phyloP scores from a whole-genome alignment of 23 tunicate species.

The Halocynthia aurantium region DNA sequence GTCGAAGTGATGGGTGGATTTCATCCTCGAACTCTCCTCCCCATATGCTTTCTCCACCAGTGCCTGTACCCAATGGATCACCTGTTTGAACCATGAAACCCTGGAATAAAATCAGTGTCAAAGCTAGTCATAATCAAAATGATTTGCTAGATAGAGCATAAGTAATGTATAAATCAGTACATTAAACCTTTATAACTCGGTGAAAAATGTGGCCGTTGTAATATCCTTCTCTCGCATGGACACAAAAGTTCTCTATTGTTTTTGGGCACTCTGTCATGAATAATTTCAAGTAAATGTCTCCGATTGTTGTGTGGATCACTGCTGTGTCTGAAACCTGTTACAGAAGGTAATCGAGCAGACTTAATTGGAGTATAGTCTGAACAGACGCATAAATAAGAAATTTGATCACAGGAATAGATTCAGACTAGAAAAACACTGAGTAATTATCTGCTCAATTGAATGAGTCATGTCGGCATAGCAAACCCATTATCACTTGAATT shows the following conservation, averaged over 20 bases:
- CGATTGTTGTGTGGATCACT: slow-evolving; percentile 74
- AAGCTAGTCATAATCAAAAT: background rate
- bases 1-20: slow-evolving; percentile 78
- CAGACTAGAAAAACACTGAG: background rate
- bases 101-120: slow-evolving; percentile 1
- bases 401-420: background rate
- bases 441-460: background rate
- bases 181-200: slow-evolving; percentile 63
- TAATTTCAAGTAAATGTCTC: slow-evolving; percentile 75
- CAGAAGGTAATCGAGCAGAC: background rate
- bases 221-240: slow-evolving; percentile 85
- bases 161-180: background rate
- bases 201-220: slow-evolving; percentile 96
- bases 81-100: slow-evolving; percentile 97
- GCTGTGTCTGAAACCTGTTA: slow-evolving; percentile 57
- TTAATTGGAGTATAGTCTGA: too few relatives aligned
- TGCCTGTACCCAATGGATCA: slow-evolving; percentile 94
- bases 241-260: slow-evolving; percentile 90
- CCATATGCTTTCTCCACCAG: slow-evolving; percentile 98
- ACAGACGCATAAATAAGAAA: too few relatives aligned
- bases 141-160: background rate
- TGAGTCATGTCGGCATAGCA: background rate
- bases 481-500: too few relatives aligned
- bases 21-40: slow-evolving; percentile 99
- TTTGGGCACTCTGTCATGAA: slow-evolving; percentile 76